Base-by-base conservation (phyloP, 2,797 vertebrate species). In the Ctenochaetus hawaiiensis region DNA sequence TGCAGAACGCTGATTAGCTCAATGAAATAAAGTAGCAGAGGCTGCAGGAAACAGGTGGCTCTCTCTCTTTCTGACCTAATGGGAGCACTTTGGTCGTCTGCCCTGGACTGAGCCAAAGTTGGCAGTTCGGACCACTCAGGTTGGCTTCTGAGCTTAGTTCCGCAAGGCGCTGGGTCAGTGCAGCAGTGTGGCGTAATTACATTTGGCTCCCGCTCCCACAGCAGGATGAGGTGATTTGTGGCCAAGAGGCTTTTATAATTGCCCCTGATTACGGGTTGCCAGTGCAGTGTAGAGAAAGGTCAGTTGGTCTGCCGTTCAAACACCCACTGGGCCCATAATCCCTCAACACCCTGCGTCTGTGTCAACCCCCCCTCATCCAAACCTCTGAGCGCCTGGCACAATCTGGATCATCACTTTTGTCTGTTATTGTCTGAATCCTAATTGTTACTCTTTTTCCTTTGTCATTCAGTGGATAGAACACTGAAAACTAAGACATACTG, bases 171-270 rank as follows among this genome's bases (percentile, higher is more conserved):
- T 37, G 77, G 82, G 89, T 93, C 87, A 92, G 70, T 26, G 63
- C 83, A 81, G 77, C 79, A 79, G 57, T 72, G 89, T 75, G 78
- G 69, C 67, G 34, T 91, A 92, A 94, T 94, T 93, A 91, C 88
- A 86, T 92, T 92, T 94, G 89, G 91, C 89, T 92, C 80, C 76
- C 67, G 62, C 63, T 87, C 77, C 84, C 86, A 87, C 86, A 91
- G 91, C 90, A 88, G 90, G 91, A 94, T 94, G 92, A 95, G 84
- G 86, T 90, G 88, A 91, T 91, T 89, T 89, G 90, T 86, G 87
- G 89, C 87, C 88, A 88, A 91, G 89, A 89, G 86, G 80, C 83
- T 80, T 90, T 87, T 83, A 89, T 93, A 93, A 94, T 93, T 93
- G 91, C 80, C 82, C 90, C 87, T 94, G 89, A 94, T 94, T 92